Evolutionary conservation across 2,797 vertebrate genomes (phyloP).

Genomic region (Pangasius sanitwongsei): DNA sequence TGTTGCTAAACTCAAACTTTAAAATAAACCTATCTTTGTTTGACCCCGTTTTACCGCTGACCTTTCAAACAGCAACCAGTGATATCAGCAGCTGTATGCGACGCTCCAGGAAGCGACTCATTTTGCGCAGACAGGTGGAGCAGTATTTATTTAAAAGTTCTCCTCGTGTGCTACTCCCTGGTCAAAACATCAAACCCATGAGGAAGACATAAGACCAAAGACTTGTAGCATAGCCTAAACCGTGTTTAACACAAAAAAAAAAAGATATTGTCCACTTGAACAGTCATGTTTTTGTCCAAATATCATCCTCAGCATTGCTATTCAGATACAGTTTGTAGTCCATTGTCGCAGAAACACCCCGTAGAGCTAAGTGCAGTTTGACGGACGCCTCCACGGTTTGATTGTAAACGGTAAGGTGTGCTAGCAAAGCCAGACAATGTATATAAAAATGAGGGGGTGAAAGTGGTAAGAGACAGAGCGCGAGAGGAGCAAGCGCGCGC

Average conservation of each 20-base stretch:
- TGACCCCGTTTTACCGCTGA: not conserved
- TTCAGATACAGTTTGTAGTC: slow-evolving; percentile 12
- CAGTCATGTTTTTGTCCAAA: not conserved
- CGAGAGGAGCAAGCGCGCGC: slow-evolving; percentile 78
- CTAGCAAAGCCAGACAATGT: slow-evolving; percentile 18
- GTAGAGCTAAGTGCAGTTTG: slow-evolving; percentile 37
- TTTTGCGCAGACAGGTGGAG: not conserved
- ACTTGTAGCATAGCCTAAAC: not conserved
- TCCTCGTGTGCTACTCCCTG: not conserved
- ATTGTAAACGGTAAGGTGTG: slow-evolving; percentile 35
- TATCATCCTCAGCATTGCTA: not conserved
- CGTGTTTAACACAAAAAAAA: not conserved
- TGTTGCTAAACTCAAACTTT: not conserved
- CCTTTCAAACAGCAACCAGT: not conserved
- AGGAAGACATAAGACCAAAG: not conserved
- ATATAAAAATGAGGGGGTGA: slow-evolving; percentile 40
- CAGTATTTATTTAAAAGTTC: slow-evolving; percentile 1
- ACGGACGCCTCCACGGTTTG: slow-evolving; percentile 59
- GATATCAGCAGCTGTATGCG: not conserved
- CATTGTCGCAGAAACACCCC: not conserved
- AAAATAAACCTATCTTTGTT: not conserved
- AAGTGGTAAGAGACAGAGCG: slow-evolving; percentile 76
- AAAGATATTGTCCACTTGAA: not conserved
- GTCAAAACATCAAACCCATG: not conserved
- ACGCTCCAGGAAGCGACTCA: not conserved